Conservation (phyloP, 2,888 invertebrate genomes). For the Anodontia alba region DNA sequence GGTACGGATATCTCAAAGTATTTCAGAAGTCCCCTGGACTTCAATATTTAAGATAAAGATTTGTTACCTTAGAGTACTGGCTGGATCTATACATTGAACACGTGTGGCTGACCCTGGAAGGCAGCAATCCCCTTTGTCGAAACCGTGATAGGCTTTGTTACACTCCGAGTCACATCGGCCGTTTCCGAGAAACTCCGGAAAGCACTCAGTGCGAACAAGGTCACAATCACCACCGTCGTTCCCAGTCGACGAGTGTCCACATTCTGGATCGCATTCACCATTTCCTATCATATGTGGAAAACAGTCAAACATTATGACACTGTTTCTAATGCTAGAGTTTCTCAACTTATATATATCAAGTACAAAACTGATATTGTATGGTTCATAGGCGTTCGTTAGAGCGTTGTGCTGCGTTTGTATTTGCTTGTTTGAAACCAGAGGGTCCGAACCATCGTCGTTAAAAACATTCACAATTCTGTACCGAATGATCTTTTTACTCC, state of each 20-base stretch:
- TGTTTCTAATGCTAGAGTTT: constrained; percentile 70
- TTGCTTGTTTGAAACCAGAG: constrained; percentile 72
- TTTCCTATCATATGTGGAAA: constrained; percentile 77
- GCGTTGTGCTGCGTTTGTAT: constrained; percentile 73
- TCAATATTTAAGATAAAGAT: no score
- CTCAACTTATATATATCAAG: constrained; percentile 57
- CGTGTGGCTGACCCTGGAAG: constrained; percentile 54
- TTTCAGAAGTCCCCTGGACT: no score
- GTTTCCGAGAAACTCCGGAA: constrained; percentile 67
- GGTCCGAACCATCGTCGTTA: constrained; percentile 75
- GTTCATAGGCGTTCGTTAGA: constrained; percentile 73
- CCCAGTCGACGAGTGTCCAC: constrained; percentile 76
- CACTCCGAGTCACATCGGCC: constrained; percentile 79
- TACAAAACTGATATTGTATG: constrained; percentile 79
- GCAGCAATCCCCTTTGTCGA: constrained; percentile 83
- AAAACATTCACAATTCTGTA: constrained; percentile 78
- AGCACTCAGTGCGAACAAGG: constrained; percentile 62
- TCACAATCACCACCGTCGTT: constrained; percentile 84
- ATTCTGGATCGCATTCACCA: constrained; percentile 76
- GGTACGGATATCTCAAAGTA: no score
- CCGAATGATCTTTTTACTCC: constrained; percentile 68
- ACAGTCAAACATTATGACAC: constrained; percentile 77
- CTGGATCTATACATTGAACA: constrained; percentile 76
- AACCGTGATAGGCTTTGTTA: constrained; percentile 75
- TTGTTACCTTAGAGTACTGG: constrained; percentile 76